Percentiles rank a stretch among this genome's conserved stretches.
These are phyloP conservation scores for Lacerta bilineata DNA, from an alignment of 2,797 vertebrate genomes.

Conservation along the genomic window DNA sequence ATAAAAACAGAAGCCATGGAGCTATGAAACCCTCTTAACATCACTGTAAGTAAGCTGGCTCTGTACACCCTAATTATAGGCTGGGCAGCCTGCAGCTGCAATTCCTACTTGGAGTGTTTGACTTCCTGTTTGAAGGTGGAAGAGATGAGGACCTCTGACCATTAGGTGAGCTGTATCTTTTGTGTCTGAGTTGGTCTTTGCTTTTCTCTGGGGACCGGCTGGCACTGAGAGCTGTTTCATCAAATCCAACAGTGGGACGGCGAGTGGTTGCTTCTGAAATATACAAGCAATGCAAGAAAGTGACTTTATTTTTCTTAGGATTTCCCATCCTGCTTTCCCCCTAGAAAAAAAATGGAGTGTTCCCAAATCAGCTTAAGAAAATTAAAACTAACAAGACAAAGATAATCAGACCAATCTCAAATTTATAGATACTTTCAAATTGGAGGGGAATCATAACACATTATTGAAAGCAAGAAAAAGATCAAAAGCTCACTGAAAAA, in stretches of 20 bases:
- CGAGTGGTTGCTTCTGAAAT: slow-evolving; percentile 81
- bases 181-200: slow-evolving; percentile 75
- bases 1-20: neutral
- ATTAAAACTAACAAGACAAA: neutral
- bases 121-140: slow-evolving; percentile 87
- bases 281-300: neutral
- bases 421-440: neutral
- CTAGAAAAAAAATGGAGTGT: too few relatives aligned
- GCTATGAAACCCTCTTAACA: neutral
- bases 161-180: slow-evolving; percentile 80
- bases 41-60: neutral
- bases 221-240: slow-evolving; percentile 76
- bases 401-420: neutral
- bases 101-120: slow-evolving; percentile 86
- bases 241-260: slow-evolving; percentile 83
- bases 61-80: neutral
- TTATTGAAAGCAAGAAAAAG: neutral
- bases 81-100: neutral
- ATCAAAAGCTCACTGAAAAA: neutral
- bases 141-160: slow-evolving; percentile 93
- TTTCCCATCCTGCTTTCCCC: neutral
- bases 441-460: neutral
- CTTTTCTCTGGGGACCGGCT: slow-evolving; percentile 83
- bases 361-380: neutral
- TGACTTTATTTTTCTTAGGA: neutral